Evolutionary conservation across 1,140 invertebrate species (phyloP).

Genomic region (Adelges cooleyi): DNA sequence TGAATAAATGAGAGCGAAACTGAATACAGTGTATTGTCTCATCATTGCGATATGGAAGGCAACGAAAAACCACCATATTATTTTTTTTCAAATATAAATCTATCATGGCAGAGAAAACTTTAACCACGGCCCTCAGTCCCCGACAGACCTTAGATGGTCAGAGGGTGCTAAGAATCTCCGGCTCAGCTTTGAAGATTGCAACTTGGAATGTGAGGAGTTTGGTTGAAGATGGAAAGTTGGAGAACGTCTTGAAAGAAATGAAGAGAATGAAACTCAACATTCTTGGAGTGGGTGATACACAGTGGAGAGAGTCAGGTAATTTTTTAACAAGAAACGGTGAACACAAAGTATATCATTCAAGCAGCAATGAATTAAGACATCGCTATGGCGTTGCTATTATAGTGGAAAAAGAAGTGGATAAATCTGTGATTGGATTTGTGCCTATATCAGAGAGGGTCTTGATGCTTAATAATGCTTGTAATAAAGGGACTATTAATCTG

Average conservation of each 20-base stretch:
- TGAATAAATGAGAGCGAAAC: conserved; percentile 20
- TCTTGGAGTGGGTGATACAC: neutral
- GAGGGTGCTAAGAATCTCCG: conserved; percentile 7
- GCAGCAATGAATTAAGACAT: conserved; percentile 19
- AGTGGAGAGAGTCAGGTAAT: neutral
- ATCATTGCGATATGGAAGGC: neutral
- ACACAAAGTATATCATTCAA: conserved; percentile 12
- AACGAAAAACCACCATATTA: neutral
- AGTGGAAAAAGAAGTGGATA: conserved; percentile 3
- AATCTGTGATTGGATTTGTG: neutral
- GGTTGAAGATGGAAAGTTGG: neutral
- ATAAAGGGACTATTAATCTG: conserved; percentile 19
- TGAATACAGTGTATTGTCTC: conserved; percentile 3
- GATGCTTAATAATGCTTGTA: conserved; percentile 23
- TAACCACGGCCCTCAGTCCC: conserved; percentile 1
- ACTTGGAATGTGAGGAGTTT: neutral
- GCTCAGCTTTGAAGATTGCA: conserved; percentile 19
- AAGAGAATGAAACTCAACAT: neutral
- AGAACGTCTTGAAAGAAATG: conserved; percentile 2
- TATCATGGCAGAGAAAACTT: conserved; percentile 1
- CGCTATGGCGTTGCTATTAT: conserved; percentile 31
- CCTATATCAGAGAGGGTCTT: conserved; percentile 30
- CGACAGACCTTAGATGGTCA: conserved; percentile 17
- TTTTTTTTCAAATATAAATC: neutral
- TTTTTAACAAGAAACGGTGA: conserved; percentile 1